These are phyloP conservation scores for Athalia rosae DNA, from an alignment of 2,888 invertebrate genomes.

Conservation along the genomic window DNA sequence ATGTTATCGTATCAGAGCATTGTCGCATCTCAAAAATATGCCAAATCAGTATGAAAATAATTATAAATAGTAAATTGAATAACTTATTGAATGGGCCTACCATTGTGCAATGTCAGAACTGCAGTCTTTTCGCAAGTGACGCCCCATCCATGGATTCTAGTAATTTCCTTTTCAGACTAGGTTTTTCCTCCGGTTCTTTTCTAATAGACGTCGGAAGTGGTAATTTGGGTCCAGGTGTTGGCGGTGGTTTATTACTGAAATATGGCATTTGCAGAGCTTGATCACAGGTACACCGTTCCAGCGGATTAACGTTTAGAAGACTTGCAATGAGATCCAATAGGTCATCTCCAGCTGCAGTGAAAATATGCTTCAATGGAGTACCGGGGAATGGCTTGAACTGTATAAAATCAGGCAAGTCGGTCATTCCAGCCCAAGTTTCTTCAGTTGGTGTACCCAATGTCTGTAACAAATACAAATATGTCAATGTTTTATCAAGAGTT, in stretches of 20 bases:
- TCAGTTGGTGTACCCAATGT: constrained; percentile 93
- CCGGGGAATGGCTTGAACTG: constrained; percentile 91
- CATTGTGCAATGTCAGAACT: constrained; percentile 75
- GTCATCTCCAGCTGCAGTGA: constrained; percentile 96
- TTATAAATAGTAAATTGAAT: background rate
- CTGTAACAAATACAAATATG: constrained; percentile 53
- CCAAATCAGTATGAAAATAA: background rate
- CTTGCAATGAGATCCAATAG: constrained; percentile 87
- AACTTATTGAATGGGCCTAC: constrained; percentile 7
- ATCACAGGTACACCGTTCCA: constrained; percentile 86
- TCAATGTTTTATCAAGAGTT: background rate
- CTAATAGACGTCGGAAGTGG: constrained; percentile 84
- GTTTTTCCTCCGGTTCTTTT: constrained; percentile 79
- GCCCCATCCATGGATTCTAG: constrained; percentile 83
- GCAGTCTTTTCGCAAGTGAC: constrained; percentile 80
- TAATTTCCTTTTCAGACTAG: constrained; percentile 86
- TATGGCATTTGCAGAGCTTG: constrained; percentile 92
- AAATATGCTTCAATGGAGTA: constrained; percentile 92
- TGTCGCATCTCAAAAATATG: background rate
- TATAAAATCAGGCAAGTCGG: constrained; percentile 90
- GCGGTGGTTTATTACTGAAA: constrained; percentile 93
- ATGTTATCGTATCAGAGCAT: background rate
- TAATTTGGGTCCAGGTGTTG: constrained; percentile 87
- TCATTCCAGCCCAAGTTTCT: constrained; percentile 92
- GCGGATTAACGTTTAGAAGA: constrained; percentile 88